Evolutionary conservation across 2,888 invertebrate genomes (phyloP), one percentile per base, ranked within the genome.

Genomic region (Perizoma affinitatum): DNA sequence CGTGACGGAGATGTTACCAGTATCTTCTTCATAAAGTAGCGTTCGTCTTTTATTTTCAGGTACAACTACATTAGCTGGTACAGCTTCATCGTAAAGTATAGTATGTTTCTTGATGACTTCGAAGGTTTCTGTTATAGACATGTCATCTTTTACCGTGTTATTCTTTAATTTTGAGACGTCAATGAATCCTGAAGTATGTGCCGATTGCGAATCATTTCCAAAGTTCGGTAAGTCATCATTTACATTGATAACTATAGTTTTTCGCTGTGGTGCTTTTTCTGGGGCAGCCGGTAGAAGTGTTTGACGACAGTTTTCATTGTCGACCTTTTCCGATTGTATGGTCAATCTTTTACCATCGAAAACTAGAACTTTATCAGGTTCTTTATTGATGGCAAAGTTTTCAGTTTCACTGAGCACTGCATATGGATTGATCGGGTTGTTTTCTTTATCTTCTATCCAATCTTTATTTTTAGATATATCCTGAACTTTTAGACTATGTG

Each of bases 261-360:
- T 87, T 34, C 84, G 78, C 49, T 80, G 75, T 3, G 76, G 78
- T 0, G 66, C 65, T 44, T 65, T 63, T 4, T 68, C 71, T 6
- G 62, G 51, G 0, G 52, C 40, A 10, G 70, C 67, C 0, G 76
- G 68, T 38, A 75, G 8, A 3, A 76, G 51, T 8, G 69, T 75
- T 57, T 76, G 70, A 8, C 70, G 72, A 44, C 67, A 74, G 53
- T 75, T 69, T 5, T 69, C 66, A 42, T 68, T 58, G 6, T 72
- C 65, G 8, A 68, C 61, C 22, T 61, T 72, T 42, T 82, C 76
- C 0, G 80, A 75, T 67, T 90, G 83, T 38, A 88, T 52, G 8
- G 80, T 84, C 36, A 90, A 69, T 58, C 80, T 78, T 67, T 87
- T 89, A 0, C 91, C 90, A 67, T 90, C 90, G 67, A 88, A 90